A percentile compares a stretch with the other conserved stretches of the same genome.
Evolutionary conservation across 2,888 invertebrate species (phyloP).

Genomic region (Diarsia mendica): DNA sequence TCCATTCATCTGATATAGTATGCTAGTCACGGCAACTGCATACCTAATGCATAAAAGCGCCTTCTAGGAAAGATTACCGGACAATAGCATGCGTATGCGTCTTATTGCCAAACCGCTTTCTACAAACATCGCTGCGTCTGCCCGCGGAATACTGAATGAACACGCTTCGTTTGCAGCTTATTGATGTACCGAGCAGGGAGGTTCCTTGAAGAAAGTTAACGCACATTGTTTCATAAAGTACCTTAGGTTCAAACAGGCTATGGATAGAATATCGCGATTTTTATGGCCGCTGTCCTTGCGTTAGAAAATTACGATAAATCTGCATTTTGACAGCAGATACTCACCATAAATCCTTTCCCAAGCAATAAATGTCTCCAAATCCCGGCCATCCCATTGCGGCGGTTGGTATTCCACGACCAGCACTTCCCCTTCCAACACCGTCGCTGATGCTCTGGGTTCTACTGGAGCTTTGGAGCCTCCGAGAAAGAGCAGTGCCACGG

Average conservation of each 20-base stretch:
- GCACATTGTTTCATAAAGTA: conserved; percentile 37
- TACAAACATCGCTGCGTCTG: conserved; percentile 81
- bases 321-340: conserved; percentile 51
- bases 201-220: conserved; percentile 58
- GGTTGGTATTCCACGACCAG: conserved; percentile 91
- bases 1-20: conserved; percentile 69
- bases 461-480: conserved; percentile 92
- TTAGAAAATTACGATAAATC: conserved; percentile 19
- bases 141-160: conserved; percentile 83
- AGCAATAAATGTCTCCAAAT: conserved; percentile 85
- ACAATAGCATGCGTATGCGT: conserved; percentile 85
- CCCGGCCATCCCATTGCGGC: conserved; percentile 89
- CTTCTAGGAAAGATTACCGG: conserved; percentile 89
- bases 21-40: conserved; percentile 80
- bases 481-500: conserved; percentile 88
- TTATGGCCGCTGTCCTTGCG: conserved; percentile 18
- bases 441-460: conserved; percentile 90
- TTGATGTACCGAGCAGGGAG: conserved; percentile 66
- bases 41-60: conserved; percentile 83
- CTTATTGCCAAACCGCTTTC: conserved; percentile 90
- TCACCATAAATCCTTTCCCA: conserved; percentile 89
- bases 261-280: conserved; percentile 30
- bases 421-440: conserved; percentile 91
- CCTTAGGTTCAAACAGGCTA: conserved; percentile 11
- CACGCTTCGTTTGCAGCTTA: conserved; percentile 69